Base-by-base conservation (phyloP, 2,888 invertebrate species). In the Anthrax anthrax region DNA sequence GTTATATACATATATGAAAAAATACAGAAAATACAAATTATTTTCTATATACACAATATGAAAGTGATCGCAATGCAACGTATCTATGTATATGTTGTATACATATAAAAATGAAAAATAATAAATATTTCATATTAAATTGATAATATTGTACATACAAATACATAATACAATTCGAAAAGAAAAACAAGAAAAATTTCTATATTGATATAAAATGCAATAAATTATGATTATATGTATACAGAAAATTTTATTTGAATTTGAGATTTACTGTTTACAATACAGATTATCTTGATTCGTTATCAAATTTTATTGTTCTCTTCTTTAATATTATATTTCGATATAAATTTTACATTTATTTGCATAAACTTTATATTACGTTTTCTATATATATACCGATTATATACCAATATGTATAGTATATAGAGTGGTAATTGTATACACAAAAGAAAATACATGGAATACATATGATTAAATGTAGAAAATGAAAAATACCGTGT, bases 261-360 rank as follows among this genome's bases (percentile, higher is more conserved):
- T 46, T 38, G 37, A 46, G 46, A 46, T 46, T 46, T 42, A 46
- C n/a, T 38, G 42, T 41, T 6, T 23, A 23, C 23, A n/a, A n/a
- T 23, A 23, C 23, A 23, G 4, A 23, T 46, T 46, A 46, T 46
- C 46, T 36, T 23, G 17, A 19, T 37, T 41, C 41, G 41, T 46
- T 46, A 46, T 46, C 46, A 46, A 46, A 46, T 46, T 46, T 46
- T 46, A 46, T 46, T 46, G 46, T 46, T 41, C 29, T 32, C 12
- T 32, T 32, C 12, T 27, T 9, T n/a, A n/a, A 32, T 32, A 29
- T 10, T 29, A 32, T 27, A 27, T 32, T 32, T 32, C 4, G 29
- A 46, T 37, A 46, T 46, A 46, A 46, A 42, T 46, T n/a, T 46
- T 46, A 41, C 41, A 42, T 46, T 37, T 46, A 41, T 27, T 42